A percentile compares a stretch with the other conserved stretches of the same genome.
These are phyloP conservation scores for Lasioglossum marginatum DNA, from an alignment of 2,888 invertebrate genomes.

Conservation along the genomic window DNA sequence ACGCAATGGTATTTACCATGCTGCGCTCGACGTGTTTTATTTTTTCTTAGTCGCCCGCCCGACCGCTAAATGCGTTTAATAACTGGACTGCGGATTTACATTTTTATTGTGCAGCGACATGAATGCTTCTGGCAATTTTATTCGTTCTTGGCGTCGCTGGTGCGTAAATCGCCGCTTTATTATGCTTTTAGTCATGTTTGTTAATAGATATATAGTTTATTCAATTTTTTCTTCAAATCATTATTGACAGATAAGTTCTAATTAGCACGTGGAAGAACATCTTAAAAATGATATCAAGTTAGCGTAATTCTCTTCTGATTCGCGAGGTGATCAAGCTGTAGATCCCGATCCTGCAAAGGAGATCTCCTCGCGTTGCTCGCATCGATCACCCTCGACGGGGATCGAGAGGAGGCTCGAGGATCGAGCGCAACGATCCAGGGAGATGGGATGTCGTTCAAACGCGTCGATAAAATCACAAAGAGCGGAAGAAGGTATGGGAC, in stretches of 20 bases:
- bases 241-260: not conserved
- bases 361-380: not conserved
- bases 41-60: not conserved
- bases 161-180: not conserved
- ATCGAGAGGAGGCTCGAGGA: conserved; percentile 6
- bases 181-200: too few species aligned
- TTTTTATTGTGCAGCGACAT: not conserved
- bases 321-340: not conserved
- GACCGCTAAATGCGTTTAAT: not conserved
- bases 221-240: not conserved
- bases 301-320: not conserved
- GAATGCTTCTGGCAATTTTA: not conserved
- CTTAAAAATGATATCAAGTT: not conserved
- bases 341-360: not conserved
- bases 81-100: not conserved
- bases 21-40: not conserved
- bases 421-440: conserved; percentile 14
- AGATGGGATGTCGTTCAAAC: conserved; percentile 54
- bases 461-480: conserved; percentile 51
- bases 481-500: conserved; percentile 30
- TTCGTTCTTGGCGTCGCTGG: not conserved
- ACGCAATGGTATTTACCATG: conserved; percentile 28
- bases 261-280: not conserved
- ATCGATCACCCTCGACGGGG: conserved; percentile 29
- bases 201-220: too few species aligned